These are phyloP conservation scores for Thaumatotibia leucotreta DNA, from an alignment of 1,140 invertebrate species.

Conservation along the genomic window DNA sequence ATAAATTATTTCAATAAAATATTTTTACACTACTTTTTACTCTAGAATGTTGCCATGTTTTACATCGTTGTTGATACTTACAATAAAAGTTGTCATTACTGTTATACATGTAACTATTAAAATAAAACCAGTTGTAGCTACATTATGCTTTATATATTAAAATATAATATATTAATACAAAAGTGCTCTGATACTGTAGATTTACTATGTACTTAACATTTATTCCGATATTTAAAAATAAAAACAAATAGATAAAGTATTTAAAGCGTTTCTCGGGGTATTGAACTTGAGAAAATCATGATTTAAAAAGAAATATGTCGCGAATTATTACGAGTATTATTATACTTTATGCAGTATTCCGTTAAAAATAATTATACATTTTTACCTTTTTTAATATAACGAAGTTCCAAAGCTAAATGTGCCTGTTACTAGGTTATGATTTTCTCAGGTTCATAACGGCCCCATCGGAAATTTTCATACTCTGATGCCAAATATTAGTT, in stretches of 20 bases:
- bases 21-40: conserved; percentile 12
- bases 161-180: conserved; percentile 31
- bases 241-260: conserved; percentile 3
- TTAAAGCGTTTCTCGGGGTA: neutral
- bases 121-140: conserved; percentile 37
- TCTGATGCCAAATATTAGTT: conserved; percentile 58
- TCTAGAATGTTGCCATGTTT: conserved; percentile 28
- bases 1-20: neutral
- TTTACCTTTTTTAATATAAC: neutral
- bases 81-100: conserved; percentile 36
- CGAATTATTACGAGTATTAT: neutral
- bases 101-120: conserved; percentile 28
- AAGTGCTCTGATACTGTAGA: conserved; percentile 49
- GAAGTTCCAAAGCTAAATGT: neutral
- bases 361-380: neutral
- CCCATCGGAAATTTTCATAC: conserved; percentile 24
- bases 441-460: neutral
- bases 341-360: neutral
- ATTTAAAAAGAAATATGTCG: neutral
- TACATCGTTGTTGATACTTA: conserved; percentile 37
- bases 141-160: conserved; percentile 39
- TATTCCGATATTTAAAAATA: conserved; percentile 45
- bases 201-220: conserved; percentile 57
- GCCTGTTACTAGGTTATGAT: neutral
- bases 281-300: neutral